Conservation (phyloP, 1,140 invertebrate species). For the Agrilus planipennis region DNA sequence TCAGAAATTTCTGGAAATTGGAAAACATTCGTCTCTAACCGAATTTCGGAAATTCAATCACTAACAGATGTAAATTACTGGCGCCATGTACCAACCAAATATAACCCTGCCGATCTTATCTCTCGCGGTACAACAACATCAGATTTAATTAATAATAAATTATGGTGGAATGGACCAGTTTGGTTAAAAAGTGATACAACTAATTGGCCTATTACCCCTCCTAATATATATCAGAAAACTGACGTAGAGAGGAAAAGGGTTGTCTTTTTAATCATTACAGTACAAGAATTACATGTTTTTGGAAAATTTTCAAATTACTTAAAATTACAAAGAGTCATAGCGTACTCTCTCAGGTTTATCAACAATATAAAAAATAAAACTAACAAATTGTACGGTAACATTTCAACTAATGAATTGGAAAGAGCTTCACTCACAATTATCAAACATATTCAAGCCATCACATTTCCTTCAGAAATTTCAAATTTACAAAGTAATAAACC, state of each 20-base stretch:
- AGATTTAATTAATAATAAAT: slow-evolving; percentile 10
- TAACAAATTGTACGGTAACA: not conserved
- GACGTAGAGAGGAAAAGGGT: too few species aligned
- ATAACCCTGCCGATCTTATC: slow-evolving; percentile 33
- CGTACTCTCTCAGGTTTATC: not conserved
- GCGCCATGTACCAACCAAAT: slow-evolving; percentile 23
- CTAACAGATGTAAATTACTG: slow-evolving; percentile 13
- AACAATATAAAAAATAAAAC: not conserved
- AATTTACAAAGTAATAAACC: not conserved
- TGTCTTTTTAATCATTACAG: not conserved
- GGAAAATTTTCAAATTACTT: not conserved
- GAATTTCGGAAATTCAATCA: slow-evolving; percentile 9
- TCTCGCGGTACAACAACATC: slow-evolving; percentile 23
- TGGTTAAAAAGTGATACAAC: too few species aligned
- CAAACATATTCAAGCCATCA: not conserved
- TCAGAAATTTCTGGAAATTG: slow-evolving; percentile 7
- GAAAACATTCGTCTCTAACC: slow-evolving; percentile 13
- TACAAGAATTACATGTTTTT: not conserved
- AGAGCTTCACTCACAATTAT: not conserved
- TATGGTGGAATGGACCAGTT: slow-evolving; percentile 27
- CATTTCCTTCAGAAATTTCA: not conserved
- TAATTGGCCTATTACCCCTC: too few species aligned
- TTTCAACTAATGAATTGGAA: not conserved
- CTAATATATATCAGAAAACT: too few species aligned
- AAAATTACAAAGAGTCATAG: not conserved